Evolutionary conservation across 2,888 invertebrate genomes (phyloP), one percentile per base, ranked within the genome.

Genomic region (Microchrysa polita): DNA sequence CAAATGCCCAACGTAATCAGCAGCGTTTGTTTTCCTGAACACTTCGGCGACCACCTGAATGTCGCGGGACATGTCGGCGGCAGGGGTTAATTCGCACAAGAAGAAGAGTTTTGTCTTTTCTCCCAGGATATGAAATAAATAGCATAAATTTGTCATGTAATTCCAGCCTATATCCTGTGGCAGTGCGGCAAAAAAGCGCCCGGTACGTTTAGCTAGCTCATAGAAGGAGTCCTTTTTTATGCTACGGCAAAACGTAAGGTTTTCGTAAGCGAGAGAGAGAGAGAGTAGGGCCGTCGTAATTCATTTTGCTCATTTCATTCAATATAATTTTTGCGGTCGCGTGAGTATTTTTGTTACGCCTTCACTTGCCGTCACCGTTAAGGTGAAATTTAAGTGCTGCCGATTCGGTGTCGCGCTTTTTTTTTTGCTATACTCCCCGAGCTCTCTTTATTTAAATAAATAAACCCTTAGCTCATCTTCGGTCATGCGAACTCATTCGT

Each of bases 61-160:
- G 27, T 34, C 20, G 63, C 52, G 52, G 14, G 55, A 22, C 18
- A 53, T 44, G 40, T 10, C 44, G 44, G 72, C 53, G 74, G 34
- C 65, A 57, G 34, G 27, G 73, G 71, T 73, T 73, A 75, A 75
- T 73, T 75, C 73, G 27, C 23, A 52, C n/a, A n/a, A n/a, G n/a
- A n/a, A n/a, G n/a, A n/a, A n/a, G 73, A 72, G 72, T 75, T 75
- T n/a, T 75, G 73, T 75, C 75, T 75, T 71, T 75, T 44, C n/a
- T n/a, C n/a, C 40, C 22, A 23, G 72, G 60, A 72, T 69, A 55
- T 44, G 71, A 48, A 67, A 55, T 65, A 72, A 72, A 75, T 75
- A 67, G 73, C 71, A 67, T 75, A 72, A 73, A 75, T 75, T 72
- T 75, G 71, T 75, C 73, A 72, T 72, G 74, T 69, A 73, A 74